Conservation (phyloP, 2,888 invertebrate species). For the Podabrus alpinus region DNA sequence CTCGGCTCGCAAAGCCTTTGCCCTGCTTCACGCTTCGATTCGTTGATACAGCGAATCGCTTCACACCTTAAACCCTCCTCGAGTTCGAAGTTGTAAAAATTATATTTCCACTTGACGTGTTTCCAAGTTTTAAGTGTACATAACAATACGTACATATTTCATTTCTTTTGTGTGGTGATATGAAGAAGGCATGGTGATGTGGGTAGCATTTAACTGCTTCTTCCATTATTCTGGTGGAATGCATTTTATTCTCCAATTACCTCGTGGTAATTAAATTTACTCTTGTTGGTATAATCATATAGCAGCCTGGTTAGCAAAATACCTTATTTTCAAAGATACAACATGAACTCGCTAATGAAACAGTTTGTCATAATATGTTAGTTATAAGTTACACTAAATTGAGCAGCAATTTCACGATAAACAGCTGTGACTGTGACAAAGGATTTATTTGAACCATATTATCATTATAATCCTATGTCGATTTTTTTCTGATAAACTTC, state of each 20-base stretch:
- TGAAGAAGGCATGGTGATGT: neutral
- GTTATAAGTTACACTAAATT: neutral
- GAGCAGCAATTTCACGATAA: neutral
- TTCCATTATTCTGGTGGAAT: neutral
- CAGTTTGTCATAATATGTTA: neutral
- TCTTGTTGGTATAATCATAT: neutral
- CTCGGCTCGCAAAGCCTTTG: neutral
- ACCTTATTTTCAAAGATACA: neutral
- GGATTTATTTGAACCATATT: neutral
- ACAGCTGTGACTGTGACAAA: neutral
- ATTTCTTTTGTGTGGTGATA: neutral
- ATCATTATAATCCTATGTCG: neutral
- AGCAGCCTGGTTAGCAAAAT: neutral
- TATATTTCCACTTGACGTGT: neutral
- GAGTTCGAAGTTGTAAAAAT: neutral
- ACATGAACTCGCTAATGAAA: neutral
- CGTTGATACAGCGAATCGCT: neutral
- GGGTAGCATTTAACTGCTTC: neutral
- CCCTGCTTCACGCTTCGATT: neutral
- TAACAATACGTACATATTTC: neutral
- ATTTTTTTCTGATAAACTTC: neutral
- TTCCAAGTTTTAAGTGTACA: neutral
- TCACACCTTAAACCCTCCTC: neutral
- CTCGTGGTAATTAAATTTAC: neutral
- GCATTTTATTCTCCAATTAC: neutral